A percentile compares a stretch with the other conserved stretches of the same genome.
Conservation (phyloP, 1,140 invertebrate species). For the Drosophila neocordata region DNA sequence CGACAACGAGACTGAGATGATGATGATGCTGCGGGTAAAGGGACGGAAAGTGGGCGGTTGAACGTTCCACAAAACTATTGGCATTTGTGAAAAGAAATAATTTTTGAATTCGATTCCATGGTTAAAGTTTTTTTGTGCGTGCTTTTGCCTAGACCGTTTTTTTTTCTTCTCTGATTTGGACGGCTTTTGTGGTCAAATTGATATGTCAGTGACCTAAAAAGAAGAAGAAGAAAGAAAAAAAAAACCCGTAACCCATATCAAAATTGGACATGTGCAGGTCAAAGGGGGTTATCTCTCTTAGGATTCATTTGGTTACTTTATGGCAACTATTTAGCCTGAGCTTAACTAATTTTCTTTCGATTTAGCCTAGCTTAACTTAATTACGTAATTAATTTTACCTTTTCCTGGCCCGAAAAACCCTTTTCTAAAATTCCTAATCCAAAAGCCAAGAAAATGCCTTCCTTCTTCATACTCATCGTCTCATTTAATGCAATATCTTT, state of each 20-base stretch:
- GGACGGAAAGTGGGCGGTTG: background rate
- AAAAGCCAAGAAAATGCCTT: slow-evolving; percentile 24
- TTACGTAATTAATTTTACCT: slow-evolving; percentile 51
- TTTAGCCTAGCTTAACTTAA: slow-evolving; percentile 29
- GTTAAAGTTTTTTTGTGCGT: background rate
- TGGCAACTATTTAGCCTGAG: slow-evolving; percentile 38
- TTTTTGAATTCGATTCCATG: slow-evolving; percentile 13
- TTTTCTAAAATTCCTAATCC: slow-evolving; percentile 41
- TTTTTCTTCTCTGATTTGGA: slow-evolving; percentile 19
- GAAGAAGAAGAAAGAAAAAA: slow-evolving; percentile 18
- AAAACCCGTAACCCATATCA: slow-evolving; percentile 9
- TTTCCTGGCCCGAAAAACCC: slow-evolving; percentile 37
- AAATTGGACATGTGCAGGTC: slow-evolving; percentile 21
- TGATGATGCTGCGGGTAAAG: background rate
- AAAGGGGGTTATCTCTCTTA: background rate
- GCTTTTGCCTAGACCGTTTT: background rate
- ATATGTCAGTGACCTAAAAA: slow-evolving; percentile 51
- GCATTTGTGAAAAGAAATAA: slow-evolving; percentile 22
- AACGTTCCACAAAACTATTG: slow-evolving; percentile 43
- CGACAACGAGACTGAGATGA: background rate
- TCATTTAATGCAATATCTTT: slow-evolving; percentile 40
- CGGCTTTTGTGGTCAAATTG: slow-evolving; percentile 57
- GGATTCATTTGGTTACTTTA: slow-evolving; percentile 22
- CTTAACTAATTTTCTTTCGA: slow-evolving; percentile 23
- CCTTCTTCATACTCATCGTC: background rate